Evolutionary conservation across 53 echinoderm and acorn worm genomes (phyloP), one percentile per base, ranked within the genome.

Genomic region (Mesocentrotus franciscanus): DNA sequence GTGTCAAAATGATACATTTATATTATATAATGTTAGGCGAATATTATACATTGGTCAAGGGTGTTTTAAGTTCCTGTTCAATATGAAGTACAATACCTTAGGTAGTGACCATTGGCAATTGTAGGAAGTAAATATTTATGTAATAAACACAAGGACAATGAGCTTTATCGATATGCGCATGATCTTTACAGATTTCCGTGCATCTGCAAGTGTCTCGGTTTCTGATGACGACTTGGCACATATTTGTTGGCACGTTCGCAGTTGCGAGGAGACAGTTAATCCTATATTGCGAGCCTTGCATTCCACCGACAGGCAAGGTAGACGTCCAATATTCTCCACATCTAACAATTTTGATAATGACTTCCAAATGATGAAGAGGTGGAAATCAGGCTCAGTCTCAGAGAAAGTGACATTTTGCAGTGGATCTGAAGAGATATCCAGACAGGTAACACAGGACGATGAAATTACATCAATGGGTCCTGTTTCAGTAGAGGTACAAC

Each of bases 231-330:
- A 85, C 26, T 56, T 85, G 57, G 85, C 12, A 57, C 85, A 85
- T 56, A 85, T 85, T 26, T 85, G 85, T n/a, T 85, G 85, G 85
- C 85, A 85, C 57, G 85, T 85, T 8, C 16, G n/a, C n/a, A 15
- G n/a, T 0, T 85, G 85, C 57, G n/a, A n/a, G n/a, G 26, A 57
- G 85, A 56, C 85, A 26, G 85, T 85, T 0, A 22, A 56, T 0
- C 85, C 85, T 1, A 85, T 85, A 85, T 33, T 85, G 17, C 35
- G 78, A 78, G 35, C 78, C 3, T 78, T 78, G 4, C 14, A 78
- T 4, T 5, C 11, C 34, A 34, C 14, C 35, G 4, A 35, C 17
- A 16, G 10, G 17, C 2, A 0, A n/a, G n/a, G n/a, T n/a, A n/a
- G 18, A 17, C 14, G 8, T 20, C 22, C 56, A 22, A 13, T 1